Percentiles rank a stretch among this genome's conserved stretches.
Conservation (phyloP, 2,113 vertebrate genomes). For the Theropithecus gelada region DNA sequence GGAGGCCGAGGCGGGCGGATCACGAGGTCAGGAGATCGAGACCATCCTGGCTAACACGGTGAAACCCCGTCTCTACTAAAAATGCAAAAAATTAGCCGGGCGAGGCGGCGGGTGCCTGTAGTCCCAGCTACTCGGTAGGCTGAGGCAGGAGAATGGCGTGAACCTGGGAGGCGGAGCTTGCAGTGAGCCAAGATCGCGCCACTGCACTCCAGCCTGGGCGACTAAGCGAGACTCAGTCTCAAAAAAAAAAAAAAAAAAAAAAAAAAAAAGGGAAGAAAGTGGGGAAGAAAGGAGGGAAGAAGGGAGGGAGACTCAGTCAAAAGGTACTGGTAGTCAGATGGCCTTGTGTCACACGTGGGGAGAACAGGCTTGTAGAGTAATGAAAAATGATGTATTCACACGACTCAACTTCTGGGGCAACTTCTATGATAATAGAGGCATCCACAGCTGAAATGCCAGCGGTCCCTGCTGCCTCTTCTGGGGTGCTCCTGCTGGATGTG, state of each 20-base stretch:
- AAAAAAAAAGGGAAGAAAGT: neutral
- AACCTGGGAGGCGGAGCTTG: too few species aligned
- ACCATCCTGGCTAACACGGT: too few species aligned
- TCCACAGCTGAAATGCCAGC: neutral
- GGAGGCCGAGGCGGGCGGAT: too few species aligned
- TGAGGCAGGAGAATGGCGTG: too few species aligned
- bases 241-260: neutral
- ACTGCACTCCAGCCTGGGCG: too few species aligned
- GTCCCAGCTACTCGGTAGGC: too few species aligned
- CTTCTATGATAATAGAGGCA: neutral
- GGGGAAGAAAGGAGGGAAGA: neutral
- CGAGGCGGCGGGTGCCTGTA: too few species aligned
- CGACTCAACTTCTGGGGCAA: neutral
- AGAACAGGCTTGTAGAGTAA: neutral
- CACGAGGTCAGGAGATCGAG: too few species aligned
- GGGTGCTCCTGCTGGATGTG: neutral
- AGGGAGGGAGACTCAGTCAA: neutral
- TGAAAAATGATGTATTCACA: neutral
- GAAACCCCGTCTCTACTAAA: too few species aligned
- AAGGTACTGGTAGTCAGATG: neutral
- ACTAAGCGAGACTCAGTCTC: too few species aligned
- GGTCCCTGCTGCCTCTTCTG: neutral
- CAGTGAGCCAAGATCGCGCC: too few species aligned
- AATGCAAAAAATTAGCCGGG: too few species aligned
- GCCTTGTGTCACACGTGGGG: neutral